phyloP scores from a whole-genome alignment of 2,113 vertebrate species.

The Coryphaenoides rupestris region DNA sequence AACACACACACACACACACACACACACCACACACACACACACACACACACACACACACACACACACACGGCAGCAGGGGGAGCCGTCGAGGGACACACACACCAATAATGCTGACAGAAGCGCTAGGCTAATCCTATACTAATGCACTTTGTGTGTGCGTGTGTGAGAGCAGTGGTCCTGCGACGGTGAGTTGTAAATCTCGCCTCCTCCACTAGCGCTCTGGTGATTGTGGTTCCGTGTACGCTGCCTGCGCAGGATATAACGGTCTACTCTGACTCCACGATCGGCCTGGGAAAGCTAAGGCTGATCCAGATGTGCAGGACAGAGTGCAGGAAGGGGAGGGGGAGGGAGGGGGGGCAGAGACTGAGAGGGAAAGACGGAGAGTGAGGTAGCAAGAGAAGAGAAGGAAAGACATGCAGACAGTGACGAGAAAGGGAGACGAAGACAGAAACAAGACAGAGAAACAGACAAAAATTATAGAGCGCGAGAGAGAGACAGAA shows the following conservation, averaged over 20 bases:
- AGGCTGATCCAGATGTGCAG: no score
- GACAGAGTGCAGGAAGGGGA: no score
- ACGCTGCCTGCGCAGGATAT: no score
- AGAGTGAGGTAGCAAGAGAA: constrained; percentile 53
- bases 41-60: background rate
- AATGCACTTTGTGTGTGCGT: background rate
- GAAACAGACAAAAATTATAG: background rate
- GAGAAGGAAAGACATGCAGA: background rate
- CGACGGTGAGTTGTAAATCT: no score
- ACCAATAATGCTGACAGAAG: constrained; percentile 6
- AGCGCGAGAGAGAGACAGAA: no score
- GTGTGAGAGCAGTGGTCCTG: no score
- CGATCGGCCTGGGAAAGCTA: no score
- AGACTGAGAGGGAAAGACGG: no score
- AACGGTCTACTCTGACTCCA: constrained; percentile 10
- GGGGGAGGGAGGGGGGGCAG: no score
- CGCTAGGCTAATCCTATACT: background rate
- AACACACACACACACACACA: background rate
- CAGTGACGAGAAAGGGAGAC: background rate
- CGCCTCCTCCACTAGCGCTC: background rate
- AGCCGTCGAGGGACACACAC: constrained; percentile 30
- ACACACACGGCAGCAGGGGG: constrained; percentile 60
- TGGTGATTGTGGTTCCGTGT: background rate
- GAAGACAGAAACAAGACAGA: background rate
- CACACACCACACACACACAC: no score